Conservation (phyloP, 35 echinoderm and acorn worm species). For the Heliocidaris tuberculata region DNA sequence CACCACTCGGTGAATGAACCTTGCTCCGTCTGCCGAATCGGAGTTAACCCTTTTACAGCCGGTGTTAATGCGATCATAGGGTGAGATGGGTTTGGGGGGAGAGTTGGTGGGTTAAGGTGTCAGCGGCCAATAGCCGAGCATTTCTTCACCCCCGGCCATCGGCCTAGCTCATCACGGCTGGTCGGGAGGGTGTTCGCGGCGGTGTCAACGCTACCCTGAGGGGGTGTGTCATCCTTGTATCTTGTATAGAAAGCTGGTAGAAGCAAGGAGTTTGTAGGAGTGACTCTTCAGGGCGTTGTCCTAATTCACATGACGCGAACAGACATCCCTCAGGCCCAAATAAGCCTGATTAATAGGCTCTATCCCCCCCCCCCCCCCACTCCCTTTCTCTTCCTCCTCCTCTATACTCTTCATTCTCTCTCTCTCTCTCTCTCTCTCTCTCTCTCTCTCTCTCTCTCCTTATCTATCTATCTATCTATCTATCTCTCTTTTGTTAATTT, state of each 20-base stretch:
- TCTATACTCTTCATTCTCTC: background rate
- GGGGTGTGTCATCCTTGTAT: background rate
- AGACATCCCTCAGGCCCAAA: background rate
- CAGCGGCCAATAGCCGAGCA: background rate
- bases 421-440: background rate
- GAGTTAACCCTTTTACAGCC: background rate
- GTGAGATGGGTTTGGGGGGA: background rate
- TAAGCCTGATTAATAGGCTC: background rate
- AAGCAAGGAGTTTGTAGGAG: background rate
- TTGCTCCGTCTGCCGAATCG: background rate
- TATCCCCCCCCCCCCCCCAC: background rate
- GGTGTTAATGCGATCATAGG: background rate
- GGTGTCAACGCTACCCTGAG: background rate
- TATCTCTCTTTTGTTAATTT: no score
- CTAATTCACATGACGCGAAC: slow-evolving; percentile 16
- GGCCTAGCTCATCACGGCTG: background rate
- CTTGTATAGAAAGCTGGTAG: background rate
- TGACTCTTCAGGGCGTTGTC: background rate
- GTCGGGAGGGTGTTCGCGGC: background rate
- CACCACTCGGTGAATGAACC: background rate
- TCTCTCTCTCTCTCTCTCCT: no score
- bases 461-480: no score
- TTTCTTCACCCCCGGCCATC: background rate
- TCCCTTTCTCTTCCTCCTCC: background rate
- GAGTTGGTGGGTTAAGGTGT: background rate